These are phyloP conservation scores for Mormyrops attenuatus DNA, from an alignment of 2,797 vertebrate genomes.

Conservation along the genomic window DNA sequence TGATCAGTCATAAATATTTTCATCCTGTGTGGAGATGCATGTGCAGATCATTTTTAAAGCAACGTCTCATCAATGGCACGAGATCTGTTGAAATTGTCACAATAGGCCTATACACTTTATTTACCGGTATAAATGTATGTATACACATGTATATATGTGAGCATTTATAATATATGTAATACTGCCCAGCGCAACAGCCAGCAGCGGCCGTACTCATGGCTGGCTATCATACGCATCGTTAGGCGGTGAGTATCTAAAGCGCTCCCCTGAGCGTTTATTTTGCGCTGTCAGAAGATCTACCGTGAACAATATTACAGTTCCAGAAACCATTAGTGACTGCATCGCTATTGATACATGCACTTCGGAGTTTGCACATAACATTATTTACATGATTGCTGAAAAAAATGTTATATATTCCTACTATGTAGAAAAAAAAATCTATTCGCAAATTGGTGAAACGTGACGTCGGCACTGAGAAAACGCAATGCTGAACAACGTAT, in stretches of 20 bases:
- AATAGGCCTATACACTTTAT: background rate
- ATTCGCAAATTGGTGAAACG: background rate
- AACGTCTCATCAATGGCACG: background rate
- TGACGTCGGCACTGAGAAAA: background rate
- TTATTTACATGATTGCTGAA: background rate
- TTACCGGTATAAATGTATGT: background rate
- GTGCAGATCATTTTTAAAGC: background rate
- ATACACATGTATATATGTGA: background rate
- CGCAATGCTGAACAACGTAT: background rate
- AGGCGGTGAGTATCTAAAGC: background rate
- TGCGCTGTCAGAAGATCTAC: background rate
- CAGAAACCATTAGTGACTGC: background rate
- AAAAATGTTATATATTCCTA: background rate
- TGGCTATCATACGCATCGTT: slow-evolving; percentile 16
- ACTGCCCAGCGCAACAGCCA: background rate
- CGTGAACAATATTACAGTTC: background rate
- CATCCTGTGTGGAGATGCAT: background rate
- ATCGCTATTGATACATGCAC: background rate
- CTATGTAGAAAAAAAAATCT: background rate
- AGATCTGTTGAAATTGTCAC: background rate
- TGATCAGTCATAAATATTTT: background rate
- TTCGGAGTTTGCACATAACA: background rate
- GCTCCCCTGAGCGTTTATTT: background rate
- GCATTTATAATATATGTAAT: background rate
- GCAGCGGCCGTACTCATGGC: background rate